A percentile compares a stretch with the other conserved stretches of the same genome.
These are phyloP conservation scores for Hydrocynus forskahlii DNA, from an alignment of 2,797 vertebrate genomes.

Conservation along the genomic window DNA sequence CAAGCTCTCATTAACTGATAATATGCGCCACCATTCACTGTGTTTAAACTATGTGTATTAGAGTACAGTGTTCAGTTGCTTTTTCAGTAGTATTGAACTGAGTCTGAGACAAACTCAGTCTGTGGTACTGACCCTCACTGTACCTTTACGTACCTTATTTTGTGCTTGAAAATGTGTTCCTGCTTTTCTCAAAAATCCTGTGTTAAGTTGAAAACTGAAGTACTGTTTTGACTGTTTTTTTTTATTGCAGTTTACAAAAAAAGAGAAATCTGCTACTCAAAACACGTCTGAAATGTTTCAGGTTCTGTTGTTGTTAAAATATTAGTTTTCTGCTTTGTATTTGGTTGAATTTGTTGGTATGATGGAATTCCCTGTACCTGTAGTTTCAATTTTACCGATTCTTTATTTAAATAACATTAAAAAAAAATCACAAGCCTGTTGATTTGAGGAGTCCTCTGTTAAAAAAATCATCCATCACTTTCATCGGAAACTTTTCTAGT, in stretches of 20 bases:
- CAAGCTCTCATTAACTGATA: slow-evolving; percentile 42
- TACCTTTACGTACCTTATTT: slow-evolving; percentile 31
- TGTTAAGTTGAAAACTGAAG: slow-evolving; percentile 43
- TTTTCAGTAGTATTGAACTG: slow-evolving; percentile 30
- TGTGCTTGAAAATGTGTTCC: slow-evolving; percentile 39
- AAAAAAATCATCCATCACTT: not conserved
- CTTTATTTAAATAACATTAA: slow-evolving; percentile 58
- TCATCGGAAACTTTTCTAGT: too few relatives aligned
- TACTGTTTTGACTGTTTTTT: slow-evolving; percentile 30
- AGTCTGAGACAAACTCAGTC: slow-evolving; percentile 4
- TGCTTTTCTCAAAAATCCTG: slow-evolving; percentile 37
- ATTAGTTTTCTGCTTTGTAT: slow-evolving; percentile 39
- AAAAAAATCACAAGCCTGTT: slow-evolving; percentile 7
- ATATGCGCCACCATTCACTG: slow-evolving; percentile 29
- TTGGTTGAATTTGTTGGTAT: slow-evolving; percentile 46
- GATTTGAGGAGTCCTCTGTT: not conserved
- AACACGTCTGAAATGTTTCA: slow-evolving; percentile 1
- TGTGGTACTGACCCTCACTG: slow-evolving; percentile 42
- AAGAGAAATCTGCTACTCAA: not conserved
- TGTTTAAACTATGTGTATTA: slow-evolving; percentile 36
- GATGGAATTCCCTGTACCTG: slow-evolving; percentile 37
- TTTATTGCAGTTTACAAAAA: slow-evolving; percentile 4
- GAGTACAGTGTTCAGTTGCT: slow-evolving; percentile 32
- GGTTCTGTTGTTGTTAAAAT: slow-evolving; percentile 44
- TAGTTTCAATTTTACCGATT: slow-evolving; percentile 46